Base-by-base conservation (phyloP, 1,140 invertebrate species). In the Pseudomyrmex flavicornis region DNA sequence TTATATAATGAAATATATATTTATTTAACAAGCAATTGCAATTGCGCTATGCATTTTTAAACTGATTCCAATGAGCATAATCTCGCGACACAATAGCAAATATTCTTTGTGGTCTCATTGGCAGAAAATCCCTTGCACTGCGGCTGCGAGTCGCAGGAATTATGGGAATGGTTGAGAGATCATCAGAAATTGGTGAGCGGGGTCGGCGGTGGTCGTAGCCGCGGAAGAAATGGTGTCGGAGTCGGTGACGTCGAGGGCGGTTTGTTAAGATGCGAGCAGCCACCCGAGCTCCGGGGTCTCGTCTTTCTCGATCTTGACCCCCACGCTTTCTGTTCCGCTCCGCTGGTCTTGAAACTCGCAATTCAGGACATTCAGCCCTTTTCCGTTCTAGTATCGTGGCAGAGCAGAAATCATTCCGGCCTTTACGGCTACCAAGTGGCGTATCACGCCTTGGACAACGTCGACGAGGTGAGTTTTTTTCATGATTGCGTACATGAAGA, bases 311-410 rank as follows among this genome's bases (percentile, higher is more conserved):
- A 97, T 84, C 95, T 98, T 86, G 96, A 97, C 90, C 96, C 97
- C 10, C 96, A 96, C 83, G 96, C 96, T 89, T 97, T 98, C 91
- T 98, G 98, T 91, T 97, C 97, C 83, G 95, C 96, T 77, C 97
- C 97, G 20, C 94, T 98, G 85, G 96, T 98, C 85, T 95, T 97
- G 63, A 97, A 97, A 92, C 95, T 98, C 46, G 97, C 97, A 80
- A 97, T 98, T 87, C 97, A 97, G 93, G 97, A 98, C 92, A 97
- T 98, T 69, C 97, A 98, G 93, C 97, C 97, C 4, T 97, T 97
- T 93, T 97, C 97, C 15, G 96, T 98, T 69, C 95, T 98, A 54
- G 97, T 98, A 17, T 97, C 97, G 69, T 98, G 98, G 98, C 97
- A 98, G 91, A 97, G 97, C 88, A 95, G 97, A 86, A 98, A 98